Conservation (phyloP, 2,797 vertebrate species). For the Schizothorax lantsangensis region DNA sequence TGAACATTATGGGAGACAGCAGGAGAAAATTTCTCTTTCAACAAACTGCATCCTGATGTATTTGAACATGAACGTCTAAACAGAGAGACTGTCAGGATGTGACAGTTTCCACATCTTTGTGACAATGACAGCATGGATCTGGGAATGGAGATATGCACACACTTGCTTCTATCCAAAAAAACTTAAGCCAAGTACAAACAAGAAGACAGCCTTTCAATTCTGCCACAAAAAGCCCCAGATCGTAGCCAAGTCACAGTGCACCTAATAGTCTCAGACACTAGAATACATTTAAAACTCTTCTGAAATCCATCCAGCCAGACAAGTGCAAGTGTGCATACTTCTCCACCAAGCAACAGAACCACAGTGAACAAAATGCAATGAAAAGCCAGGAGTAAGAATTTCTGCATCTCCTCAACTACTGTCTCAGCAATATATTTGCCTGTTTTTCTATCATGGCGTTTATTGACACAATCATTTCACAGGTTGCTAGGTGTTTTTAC, state of each 20-base stretch:
- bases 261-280: neutral
- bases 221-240: neutral
- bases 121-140: neutral
- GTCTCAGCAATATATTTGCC: neutral
- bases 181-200: neutral
- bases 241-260: neutral
- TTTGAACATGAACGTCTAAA: neutral
- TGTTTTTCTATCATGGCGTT: neutral
- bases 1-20: neutral
- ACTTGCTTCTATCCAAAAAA: neutral
- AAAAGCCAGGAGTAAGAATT: neutral
- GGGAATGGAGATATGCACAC: neutral
- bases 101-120: neutral
- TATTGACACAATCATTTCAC: neutral
- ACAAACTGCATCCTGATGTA: neutral
- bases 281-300: constrained; percentile 3
- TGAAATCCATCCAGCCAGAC: neutral
- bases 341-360: neutral
- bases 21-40: neutral
- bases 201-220: neutral
- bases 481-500: neutral
- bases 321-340: neutral
- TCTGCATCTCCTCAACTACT: neutral
- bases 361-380: neutral
- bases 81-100: neutral